Base-by-base conservation (phyloP, 2,113 vertebrate genomes). In the Toxotes chatareus region DNA sequence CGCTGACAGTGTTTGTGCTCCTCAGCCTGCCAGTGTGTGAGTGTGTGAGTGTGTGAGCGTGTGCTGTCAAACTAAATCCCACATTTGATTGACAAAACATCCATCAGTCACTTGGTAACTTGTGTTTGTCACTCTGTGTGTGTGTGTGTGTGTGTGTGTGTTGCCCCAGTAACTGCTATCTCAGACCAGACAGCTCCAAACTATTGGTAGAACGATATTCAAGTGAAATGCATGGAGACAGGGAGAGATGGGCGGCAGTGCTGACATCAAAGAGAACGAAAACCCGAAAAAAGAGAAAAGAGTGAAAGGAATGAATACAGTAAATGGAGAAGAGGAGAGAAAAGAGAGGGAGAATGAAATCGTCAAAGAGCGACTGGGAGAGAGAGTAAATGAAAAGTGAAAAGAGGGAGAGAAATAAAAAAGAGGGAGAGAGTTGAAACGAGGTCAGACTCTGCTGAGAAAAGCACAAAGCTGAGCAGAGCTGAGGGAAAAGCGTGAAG, bases 71-170 rank as follows among this genome's bases (percentile, higher is more conserved):
- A 80, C 79, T 8, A 38, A 71, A 84, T 63, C 79, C 61, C 46
- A 64, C 34, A 73, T 86, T 80, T 83, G 87, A 88, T 68, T 79
- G 86, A 88, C 80, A 71, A 79, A 88, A 83, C 73, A 70, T 82
- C 82, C 47, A 79, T 70, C 80, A 76, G 40, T 67, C 76, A 65
- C 61, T 80, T 31, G 16, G 44, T 53, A 60, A 85, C 44, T 42
- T 59, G 53, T 56, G 42, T 21, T 17, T 62, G 55, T 68, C 56
- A 51, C 3, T 72, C 21, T 49, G 5, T 49, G 6, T 49, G 49
- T 51, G 49, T 51, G 42, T 34, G 56, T 70, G 51, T 61, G 70
- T 73, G 61, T 46, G 34, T 51, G 51, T 66, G 79, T 80, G 74
- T 62, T 23, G 53, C 55, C 23, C 51, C 14, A 31, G 49, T 47